A percentile compares a stretch with the other conserved stretches of the same genome.
phyloP scores from a whole-genome alignment of 2,797 vertebrate species.

The Acrossocheilus wenchowensis region DNA sequence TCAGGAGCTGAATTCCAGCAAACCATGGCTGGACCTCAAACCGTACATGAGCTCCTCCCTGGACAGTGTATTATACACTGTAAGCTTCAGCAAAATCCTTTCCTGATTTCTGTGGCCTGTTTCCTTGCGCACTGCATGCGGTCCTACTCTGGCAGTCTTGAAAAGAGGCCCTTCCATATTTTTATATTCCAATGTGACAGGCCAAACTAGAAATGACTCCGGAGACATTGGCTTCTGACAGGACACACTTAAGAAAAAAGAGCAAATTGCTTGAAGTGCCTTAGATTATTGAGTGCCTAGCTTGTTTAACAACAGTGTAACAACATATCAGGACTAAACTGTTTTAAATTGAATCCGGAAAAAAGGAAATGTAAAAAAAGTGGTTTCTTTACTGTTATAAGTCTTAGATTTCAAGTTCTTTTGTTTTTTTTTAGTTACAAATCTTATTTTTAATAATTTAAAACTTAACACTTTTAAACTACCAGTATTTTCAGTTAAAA shows the following conservation, averaged over 20 bases:
- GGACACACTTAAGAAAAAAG: neutral
- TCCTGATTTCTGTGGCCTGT: constrained; percentile 70
- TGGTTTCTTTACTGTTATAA: neutral
- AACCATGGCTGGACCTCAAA: constrained; percentile 59
- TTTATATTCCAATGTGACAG: neutral
- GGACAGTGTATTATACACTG: constrained; percentile 50
- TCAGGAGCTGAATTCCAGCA: constrained; percentile 22
- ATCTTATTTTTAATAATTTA: no score
- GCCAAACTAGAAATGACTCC: neutral
- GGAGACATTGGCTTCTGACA: neutral
- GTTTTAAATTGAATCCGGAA: neutral
- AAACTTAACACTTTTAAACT: neutral
- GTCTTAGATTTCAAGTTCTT: neutral
- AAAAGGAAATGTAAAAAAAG: neutral
- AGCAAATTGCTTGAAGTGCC: neutral
- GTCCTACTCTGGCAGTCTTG: constrained; percentile 71
- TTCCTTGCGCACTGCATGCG: constrained; percentile 73
- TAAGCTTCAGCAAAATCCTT: constrained; percentile 51
- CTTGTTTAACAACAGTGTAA: neutral
- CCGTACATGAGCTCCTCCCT: constrained; percentile 63
- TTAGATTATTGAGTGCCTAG: neutral
- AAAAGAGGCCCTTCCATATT: constrained; percentile 59
- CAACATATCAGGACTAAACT: neutral
- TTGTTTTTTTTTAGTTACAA: no score
- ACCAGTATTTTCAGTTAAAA: neutral